Percentiles rank a stretch among this genome's conserved stretches.
Conservation (phyloP, 2,888 invertebrate species). For the Serripes groenlandicus region DNA sequence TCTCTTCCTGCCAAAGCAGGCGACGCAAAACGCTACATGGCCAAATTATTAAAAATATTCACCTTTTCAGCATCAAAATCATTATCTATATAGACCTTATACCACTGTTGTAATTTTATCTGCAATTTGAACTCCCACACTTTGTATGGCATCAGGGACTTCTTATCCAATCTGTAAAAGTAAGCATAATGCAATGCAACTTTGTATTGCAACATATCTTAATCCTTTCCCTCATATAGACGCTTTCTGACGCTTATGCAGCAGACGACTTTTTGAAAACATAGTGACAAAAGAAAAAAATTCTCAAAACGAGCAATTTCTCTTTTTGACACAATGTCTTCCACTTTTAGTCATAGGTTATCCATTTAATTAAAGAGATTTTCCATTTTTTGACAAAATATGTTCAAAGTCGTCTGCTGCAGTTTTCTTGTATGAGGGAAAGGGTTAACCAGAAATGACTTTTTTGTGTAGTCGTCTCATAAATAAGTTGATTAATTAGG, state of each 20-base stretch:
- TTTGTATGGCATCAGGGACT: slow-evolving; percentile 89
- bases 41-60: too few relatives aligned
- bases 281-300: background rate
- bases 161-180: slow-evolving; percentile 85
- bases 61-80: slow-evolving; percentile 84
- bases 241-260: background rate
- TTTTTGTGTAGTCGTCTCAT: too few relatives aligned
- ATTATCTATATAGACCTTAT: slow-evolving; percentile 87
- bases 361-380: too few relatives aligned
- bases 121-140: slow-evolving; percentile 88
- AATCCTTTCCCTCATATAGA: background rate
- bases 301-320: slow-evolving; percentile 5
- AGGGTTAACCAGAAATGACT: too few relatives aligned
- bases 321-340: background rate
- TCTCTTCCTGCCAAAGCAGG: too few relatives aligned
- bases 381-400: too few relatives aligned
- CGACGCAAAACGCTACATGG: too few relatives aligned
- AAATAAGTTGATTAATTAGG: too few relatives aligned
- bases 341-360: too few relatives aligned
- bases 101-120: slow-evolving; percentile 88
- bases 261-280: background rate
- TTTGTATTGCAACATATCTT: background rate
- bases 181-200: background rate
- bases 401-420: too few relatives aligned
- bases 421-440: too few relatives aligned